phyloP scores from a whole-genome alignment of 2,797 vertebrate species.

The Philypnodon macrostomus region DNA sequence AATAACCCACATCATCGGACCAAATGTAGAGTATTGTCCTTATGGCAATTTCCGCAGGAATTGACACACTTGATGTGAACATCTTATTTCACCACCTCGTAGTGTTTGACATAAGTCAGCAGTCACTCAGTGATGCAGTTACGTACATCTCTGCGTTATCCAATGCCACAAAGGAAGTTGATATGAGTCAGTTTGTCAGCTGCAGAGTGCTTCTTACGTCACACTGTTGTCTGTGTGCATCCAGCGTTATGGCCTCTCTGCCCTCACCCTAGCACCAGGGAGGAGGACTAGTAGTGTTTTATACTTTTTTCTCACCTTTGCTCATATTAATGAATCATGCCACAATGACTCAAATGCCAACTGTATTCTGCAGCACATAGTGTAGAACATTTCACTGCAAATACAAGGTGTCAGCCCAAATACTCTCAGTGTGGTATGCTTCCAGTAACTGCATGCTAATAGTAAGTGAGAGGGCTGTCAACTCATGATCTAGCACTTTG shows the following conservation, averaged over 20 bases:
- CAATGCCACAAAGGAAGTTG: constrained; percentile 60
- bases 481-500: constrained; percentile 60
- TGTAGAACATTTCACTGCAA: constrained; percentile 20
- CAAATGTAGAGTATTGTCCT: background rate
- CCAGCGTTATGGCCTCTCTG: constrained; percentile 46
- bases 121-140: constrained; percentile 44
- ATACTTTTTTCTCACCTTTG: constrained; percentile 57
- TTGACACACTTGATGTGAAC: constrained; percentile 15
- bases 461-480: constrained; percentile 44
- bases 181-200: constrained; percentile 66
- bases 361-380: too few relatives aligned
- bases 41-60: background rate
- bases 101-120: too few relatives aligned
- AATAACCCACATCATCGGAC: constrained; percentile 27
- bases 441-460: constrained; percentile 70
- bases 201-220: constrained; percentile 58
- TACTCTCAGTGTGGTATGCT: constrained; percentile 34
- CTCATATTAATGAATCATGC: constrained; percentile 66
- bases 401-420: constrained; percentile 14
- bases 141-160: constrained; percentile 45
- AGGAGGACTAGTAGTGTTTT: constrained; percentile 15
- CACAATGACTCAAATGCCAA: constrained; percentile 54
- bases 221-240: constrained; percentile 53
- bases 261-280: constrained; percentile 18
- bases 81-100: constrained; percentile 30